Base-by-base conservation (phyloP, 2,113 vertebrate genomes). In the Oreotrochilus melanogaster region DNA sequence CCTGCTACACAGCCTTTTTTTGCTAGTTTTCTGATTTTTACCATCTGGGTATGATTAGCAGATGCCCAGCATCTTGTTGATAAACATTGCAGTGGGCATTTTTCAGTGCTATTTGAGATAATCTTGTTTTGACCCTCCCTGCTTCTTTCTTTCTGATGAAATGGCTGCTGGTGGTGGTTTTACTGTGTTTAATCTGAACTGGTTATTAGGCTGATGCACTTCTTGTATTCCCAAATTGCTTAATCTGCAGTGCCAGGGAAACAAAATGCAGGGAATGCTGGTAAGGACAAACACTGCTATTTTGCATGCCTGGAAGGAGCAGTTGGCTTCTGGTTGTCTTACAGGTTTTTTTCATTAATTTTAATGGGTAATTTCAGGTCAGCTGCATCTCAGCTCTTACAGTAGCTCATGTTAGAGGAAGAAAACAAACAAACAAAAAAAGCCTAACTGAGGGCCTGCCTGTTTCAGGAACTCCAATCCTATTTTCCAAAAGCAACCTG, bases 231-330 rank as follows among this genome's bases (percentile, higher is more conserved):
- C 88, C 70, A 69, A 19, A 33, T 54, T 48, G 54, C 42, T 85
- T 81, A 31, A 87, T 50, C 56, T 81, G 61, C 56, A 50, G 31
- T 30, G 61, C 35, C 88, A 54, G 60, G 51, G 53, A 81, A 81
- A 89, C 19, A 60, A 83, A 88, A 45, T 53, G n/a, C n/a, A 5
- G 80, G 69, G 54, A n/a, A 7, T 10, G 27, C 35, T 33, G 65
- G 62, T 28, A 39, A 78, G 45, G 47, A 69, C 0, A 0, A 88
- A 60, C 18, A 3, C 0, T 5, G 65, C 80, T 92, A 58, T 6
- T 92, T 58, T 76, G 73, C 58, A n/a, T 72, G 39, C 73, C 86
- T 91, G 81, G 81, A 75, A 92, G 76, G 93, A 92, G 74, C 25
- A 25, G 33, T 11, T 72, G 58, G 50, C 79, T 61, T 88, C 61